phyloP scores from a whole-genome alignment of 2,113 vertebrate genomes.

The Centropus bengalensis region DNA sequence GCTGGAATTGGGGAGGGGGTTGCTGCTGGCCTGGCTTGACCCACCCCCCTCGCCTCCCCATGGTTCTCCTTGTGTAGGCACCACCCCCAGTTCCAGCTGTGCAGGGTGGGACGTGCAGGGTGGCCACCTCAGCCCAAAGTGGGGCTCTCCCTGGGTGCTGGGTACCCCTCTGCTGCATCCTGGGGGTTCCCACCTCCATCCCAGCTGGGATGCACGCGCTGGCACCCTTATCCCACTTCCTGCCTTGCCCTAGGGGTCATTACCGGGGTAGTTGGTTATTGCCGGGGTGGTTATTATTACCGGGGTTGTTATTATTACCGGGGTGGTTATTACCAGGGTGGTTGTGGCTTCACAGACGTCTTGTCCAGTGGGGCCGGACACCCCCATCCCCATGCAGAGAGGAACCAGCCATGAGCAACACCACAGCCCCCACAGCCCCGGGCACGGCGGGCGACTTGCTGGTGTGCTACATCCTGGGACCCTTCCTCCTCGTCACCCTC shows the following conservation, averaged over 20 bases:
- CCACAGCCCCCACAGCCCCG: conserved; percentile 80
- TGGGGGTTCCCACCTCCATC: too few species aligned
- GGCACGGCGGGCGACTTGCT: conserved; percentile 76
- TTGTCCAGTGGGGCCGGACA: neutral
- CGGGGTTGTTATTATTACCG: too few species aligned
- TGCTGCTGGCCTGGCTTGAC: too few species aligned
- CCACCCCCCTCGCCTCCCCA: too few species aligned
- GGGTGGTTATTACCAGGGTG: neutral
- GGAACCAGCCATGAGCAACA: conserved; percentile 83
- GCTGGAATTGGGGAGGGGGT: too few species aligned
- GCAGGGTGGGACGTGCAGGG: too few species aligned
- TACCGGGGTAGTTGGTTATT: neutral
- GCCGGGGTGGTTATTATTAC: neutral
- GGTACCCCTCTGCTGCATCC: neutral
- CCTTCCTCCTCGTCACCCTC: conserved; percentile 89
- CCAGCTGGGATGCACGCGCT: neutral
- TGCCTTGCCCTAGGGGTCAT: neutral
- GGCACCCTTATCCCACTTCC: neutral
- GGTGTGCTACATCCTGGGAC: conserved; percentile 87
- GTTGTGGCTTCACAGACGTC: neutral
- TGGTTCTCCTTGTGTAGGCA: too few species aligned
- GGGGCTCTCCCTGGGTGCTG: neutral
- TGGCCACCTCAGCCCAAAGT: too few species aligned
- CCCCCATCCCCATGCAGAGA: neutral
- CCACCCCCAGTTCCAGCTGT: too few species aligned